phyloP scores from a whole-genome alignment of 1,140 invertebrate genomes.

The Trichonephila clavata region DNA sequence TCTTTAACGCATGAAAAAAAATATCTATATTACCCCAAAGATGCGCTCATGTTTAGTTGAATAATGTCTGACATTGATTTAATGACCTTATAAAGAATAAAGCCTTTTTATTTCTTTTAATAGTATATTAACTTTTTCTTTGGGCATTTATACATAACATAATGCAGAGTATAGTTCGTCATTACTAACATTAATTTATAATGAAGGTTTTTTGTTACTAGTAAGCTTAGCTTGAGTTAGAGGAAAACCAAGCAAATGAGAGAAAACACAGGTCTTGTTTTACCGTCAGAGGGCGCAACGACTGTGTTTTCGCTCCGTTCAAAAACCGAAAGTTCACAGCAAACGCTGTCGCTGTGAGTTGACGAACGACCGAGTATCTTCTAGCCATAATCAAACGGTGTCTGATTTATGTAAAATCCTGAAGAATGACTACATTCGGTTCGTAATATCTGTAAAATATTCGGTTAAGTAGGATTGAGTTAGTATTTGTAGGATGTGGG shows the following conservation, averaged over 20 bases:
- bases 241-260: neutral
- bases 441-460: neutral
- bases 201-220: neutral
- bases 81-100: neutral
- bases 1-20: neutral
- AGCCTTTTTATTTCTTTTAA: neutral
- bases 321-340: slow-evolving; percentile 47
- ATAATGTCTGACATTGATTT: neutral
- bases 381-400: neutral
- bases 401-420: slow-evolving; percentile 1
- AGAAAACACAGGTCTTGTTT: neutral
- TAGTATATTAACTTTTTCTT: neutral
- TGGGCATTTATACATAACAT: neutral
- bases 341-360: neutral
- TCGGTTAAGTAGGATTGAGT: neutral
- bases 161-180: too few species aligned
- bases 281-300: neutral
- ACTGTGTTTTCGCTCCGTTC: slow-evolving; percentile 26
- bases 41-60: neutral
- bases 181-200: neutral
- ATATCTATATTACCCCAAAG: neutral
- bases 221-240: neutral
- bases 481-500: neutral
- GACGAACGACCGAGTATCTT: neutral
- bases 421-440: neutral